Percentiles rank a stretch among this genome's conserved stretches.
Evolutionary conservation across 2,113 vertebrate species (phyloP).

Genomic region (Phylloscopus trochilus): DNA sequence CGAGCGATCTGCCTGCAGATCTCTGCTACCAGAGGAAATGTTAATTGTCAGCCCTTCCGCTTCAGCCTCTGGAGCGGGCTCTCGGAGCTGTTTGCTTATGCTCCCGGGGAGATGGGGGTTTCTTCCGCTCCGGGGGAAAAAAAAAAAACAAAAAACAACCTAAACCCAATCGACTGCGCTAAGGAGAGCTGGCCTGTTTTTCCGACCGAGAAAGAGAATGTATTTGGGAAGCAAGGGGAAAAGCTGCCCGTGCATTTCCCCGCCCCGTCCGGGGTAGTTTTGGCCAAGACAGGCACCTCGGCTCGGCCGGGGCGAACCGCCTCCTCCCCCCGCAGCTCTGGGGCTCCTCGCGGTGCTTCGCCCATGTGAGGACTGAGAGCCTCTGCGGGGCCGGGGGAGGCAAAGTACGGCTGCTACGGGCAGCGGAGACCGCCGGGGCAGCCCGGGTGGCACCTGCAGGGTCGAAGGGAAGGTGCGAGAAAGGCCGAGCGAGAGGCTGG

Average conservation of each 20-base stretch:
- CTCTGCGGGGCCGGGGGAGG: neutral
- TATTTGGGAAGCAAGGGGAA: neutral
- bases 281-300: neutral
- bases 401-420: neutral
- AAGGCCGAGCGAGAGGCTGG: neutral
- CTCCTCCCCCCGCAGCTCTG: neutral
- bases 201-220: neutral
- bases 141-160: neutral
- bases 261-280: neutral
- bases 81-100: slow-evolving; percentile 10
- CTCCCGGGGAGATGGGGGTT: neutral
- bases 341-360: neutral
- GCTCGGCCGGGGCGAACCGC: neutral
- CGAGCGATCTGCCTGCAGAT: slow-evolving; percentile 38
- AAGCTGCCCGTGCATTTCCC: neutral
- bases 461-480: neutral
- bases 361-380: neutral
- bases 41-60: slow-evolving; percentile 67
- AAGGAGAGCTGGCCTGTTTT: slow-evolving; percentile 1
- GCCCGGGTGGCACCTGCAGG: neutral
- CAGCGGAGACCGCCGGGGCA: neutral
- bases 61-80: slow-evolving; percentile 35
- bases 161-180: neutral
- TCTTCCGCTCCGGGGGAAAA: slow-evolving; percentile 16
- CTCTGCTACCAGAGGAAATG: slow-evolving; percentile 59